Evolutionary conservation across 1,140 invertebrate genomes (phyloP).

Genomic region (Cepaea nemoralis): DNA sequence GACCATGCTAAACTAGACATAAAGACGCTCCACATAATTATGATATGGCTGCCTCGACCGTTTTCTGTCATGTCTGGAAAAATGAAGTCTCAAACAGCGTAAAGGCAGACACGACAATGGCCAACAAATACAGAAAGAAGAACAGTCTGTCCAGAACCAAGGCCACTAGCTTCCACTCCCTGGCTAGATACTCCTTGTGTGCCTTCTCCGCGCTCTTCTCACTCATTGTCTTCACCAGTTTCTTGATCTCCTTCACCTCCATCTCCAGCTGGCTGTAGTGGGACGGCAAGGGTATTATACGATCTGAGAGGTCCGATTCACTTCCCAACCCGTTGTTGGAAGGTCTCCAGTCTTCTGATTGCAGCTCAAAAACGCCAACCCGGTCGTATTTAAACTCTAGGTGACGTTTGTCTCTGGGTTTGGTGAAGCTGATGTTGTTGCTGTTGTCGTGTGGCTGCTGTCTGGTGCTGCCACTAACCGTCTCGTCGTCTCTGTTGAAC

Average conservation of each 20-base stretch:
- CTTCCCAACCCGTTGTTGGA: neutral
- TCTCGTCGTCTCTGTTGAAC: neutral
- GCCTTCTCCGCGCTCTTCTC: conserved; percentile 60
- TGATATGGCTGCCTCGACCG: neutral
- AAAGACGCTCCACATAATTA: no score
- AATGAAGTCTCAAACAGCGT: conserved; percentile 63
- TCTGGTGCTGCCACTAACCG: conserved; percentile 8
- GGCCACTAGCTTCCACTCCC: conserved; percentile 69
- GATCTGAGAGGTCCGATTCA: conserved; percentile 35
- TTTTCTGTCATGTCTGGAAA: conserved; percentile 13
- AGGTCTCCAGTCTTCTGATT: conserved; percentile 52
- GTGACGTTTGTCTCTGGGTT: conserved; percentile 43
- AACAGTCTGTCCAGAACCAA: conserved; percentile 69
- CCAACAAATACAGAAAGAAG: conserved; percentile 68
- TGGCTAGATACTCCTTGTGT: conserved; percentile 57
- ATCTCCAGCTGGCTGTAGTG: conserved; percentile 53
- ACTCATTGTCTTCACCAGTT: conserved; percentile 55
- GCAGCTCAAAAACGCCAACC: conserved; percentile 55
- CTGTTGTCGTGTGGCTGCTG: neutral
- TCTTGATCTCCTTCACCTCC: conserved; percentile 66
- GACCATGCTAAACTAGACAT: no score
- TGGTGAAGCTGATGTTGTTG: conserved; percentile 20
- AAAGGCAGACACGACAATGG: conserved; percentile 66
- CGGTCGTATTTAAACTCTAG: conserved; percentile 54
- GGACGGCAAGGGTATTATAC: conserved; percentile 23